Conservation (phyloP, 2,888 invertebrate species). For the Incurvaria masculella region DNA sequence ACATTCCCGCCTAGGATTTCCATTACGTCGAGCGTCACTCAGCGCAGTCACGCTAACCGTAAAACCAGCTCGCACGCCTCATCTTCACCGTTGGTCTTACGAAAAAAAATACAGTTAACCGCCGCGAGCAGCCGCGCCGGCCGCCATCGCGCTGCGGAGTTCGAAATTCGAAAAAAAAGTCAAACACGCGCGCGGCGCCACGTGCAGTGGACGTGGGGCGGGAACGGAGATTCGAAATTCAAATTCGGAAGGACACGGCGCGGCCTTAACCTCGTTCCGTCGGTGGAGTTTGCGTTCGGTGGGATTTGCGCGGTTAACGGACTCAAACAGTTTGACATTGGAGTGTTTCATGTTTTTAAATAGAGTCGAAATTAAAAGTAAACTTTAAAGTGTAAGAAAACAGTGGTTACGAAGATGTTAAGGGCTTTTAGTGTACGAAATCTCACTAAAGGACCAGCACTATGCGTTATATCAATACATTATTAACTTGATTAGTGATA, state of each 20-base stretch:
- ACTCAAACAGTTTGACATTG: neutral
- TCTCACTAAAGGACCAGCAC: constrained; percentile 21
- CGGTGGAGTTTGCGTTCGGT: constrained; percentile 15
- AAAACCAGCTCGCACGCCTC: neutral
- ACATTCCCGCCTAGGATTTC: too few species aligned
- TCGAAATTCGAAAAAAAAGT: constrained; percentile 46
- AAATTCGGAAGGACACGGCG: constrained; percentile 35
- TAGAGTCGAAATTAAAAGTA: too few species aligned
- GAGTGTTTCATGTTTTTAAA: too few species aligned
- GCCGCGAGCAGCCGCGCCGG: constrained; percentile 29
- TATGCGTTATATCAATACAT: neutral
- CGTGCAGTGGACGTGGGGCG: constrained; percentile 41
- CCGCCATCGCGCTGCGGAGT: constrained; percentile 22
- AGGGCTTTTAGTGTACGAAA: constrained; percentile 17
- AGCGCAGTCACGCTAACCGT: too few species aligned
- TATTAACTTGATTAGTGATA: neutral
- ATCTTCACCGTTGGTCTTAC: constrained; percentile 26
- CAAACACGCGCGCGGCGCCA: constrained; percentile 38
- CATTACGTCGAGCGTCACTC: too few species aligned
- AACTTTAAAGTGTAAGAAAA: constrained; percentile 13
- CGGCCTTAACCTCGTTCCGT: constrained; percentile 19
- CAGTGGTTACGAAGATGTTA: constrained; percentile 15
- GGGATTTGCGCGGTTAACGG: constrained; percentile 1
- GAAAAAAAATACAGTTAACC: constrained; percentile 54
- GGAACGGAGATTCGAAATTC: constrained; percentile 20